These are phyloP conservation scores for Ashinkailepas kermadecensis DNA, from an alignment of 2,888 invertebrate species.

Conservation along the genomic window DNA sequence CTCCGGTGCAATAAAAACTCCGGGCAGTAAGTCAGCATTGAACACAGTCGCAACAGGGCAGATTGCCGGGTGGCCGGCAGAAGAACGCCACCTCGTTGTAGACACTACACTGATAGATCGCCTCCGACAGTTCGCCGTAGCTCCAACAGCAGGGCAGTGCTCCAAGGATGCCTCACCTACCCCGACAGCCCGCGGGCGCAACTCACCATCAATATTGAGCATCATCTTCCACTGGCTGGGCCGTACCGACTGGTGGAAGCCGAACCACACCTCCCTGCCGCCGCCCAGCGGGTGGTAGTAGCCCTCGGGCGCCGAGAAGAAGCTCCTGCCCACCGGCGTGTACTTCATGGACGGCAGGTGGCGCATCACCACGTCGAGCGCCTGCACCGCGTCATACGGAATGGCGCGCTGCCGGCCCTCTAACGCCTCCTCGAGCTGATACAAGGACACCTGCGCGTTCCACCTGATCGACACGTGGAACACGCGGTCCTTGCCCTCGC, in stretches of 20 bases:
- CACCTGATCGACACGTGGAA: constrained; percentile 97
- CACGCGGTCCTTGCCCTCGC: constrained; percentile 96
- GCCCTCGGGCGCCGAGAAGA: constrained; percentile 97
- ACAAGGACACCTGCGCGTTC: constrained; percentile 93
- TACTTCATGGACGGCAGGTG: constrained; percentile 99
- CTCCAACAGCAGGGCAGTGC: no score
- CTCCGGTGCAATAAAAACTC: no score
- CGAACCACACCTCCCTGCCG: constrained; percentile 99
- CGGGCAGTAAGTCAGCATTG: no score
- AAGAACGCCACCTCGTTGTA: no score
- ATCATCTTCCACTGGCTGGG: constrained; percentile 99
- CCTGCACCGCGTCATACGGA: constrained; percentile 92
- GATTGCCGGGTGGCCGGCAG: no score
- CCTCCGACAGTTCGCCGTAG: no score
- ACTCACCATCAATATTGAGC: constrained; percentile 95
- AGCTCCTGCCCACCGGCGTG: constrained; percentile 97
- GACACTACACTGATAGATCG: no score
- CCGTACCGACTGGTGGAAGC: constrained; percentile 98
- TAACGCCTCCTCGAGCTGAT: constrained; percentile 93
- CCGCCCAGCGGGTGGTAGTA: constrained; percentile 95
- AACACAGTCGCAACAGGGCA: no score
- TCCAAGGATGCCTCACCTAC: no score
- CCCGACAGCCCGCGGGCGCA: no score
- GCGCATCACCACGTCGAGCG: constrained; percentile 97
- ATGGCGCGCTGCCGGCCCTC: constrained; percentile 94